phyloP scores from a whole-genome alignment of 2,888 invertebrate species.

The Endomychus coccineus region DNA sequence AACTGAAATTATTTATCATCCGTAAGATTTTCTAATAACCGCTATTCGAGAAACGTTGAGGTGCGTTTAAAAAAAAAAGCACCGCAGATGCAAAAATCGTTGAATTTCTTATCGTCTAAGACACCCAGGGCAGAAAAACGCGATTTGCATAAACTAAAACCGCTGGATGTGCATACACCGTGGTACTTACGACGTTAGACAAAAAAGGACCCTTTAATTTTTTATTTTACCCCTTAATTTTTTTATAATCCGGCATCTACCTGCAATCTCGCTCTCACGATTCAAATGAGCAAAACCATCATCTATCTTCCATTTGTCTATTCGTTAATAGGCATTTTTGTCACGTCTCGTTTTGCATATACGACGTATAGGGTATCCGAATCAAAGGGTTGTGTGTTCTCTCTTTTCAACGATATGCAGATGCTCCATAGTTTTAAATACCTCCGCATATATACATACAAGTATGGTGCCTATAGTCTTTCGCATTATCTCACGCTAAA shows the following conservation, averaged over 20 bases:
- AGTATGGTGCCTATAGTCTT: constrained; percentile 22
- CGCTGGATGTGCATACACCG: too few relatives aligned
- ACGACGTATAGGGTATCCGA: constrained; percentile 17
- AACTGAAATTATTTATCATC: too few relatives aligned
- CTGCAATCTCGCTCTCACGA: too few relatives aligned
- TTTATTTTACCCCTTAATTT: constrained; percentile 3
- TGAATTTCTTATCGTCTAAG: too few relatives aligned
- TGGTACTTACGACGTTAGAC: neutral
- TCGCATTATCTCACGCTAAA: constrained; percentile 27
- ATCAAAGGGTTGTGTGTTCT: too few relatives aligned
- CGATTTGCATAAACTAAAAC: too few relatives aligned
- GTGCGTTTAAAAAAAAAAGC: too few relatives aligned
- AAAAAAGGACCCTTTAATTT: constrained; percentile 5
- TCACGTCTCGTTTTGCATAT: too few relatives aligned
- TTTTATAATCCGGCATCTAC: neutral
- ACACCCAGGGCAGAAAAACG: neutral
- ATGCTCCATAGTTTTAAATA: too few relatives aligned
- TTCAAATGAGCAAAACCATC: constrained; percentile 25
- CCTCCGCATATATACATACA: too few relatives aligned
- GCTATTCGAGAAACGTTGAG: constrained; percentile 1
- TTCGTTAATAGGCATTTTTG: constrained; percentile 32
- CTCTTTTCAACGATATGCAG: too few relatives aligned
- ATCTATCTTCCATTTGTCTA: constrained; percentile 32
- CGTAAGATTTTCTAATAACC: too few relatives aligned
- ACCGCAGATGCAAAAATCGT: neutral